Evolutionary conservation across 1,140 invertebrate species (phyloP).

Genomic region (Venturia canescens): DNA sequence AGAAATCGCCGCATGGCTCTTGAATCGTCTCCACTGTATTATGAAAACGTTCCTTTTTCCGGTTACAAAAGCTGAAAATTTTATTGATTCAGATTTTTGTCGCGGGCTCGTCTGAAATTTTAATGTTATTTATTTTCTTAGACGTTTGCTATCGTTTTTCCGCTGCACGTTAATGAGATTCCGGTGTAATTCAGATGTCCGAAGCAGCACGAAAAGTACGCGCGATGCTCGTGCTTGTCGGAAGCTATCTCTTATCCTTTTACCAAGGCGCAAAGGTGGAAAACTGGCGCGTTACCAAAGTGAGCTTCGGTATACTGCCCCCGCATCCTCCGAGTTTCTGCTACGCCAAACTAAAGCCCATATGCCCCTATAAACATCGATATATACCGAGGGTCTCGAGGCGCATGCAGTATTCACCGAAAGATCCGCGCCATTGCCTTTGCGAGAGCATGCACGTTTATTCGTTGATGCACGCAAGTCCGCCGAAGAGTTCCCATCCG

Average conservation of each 20-base stretch:
- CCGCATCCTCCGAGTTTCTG: not conserved
- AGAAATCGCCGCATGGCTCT: not conserved
- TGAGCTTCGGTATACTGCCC: not conserved
- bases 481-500: no score
- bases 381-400: not conserved
- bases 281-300: slow-evolving; percentile 16
- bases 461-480: no score
- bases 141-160: not conserved
- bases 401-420: not conserved
- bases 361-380: not conserved
- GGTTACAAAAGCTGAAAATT: no score
- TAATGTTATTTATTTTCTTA: not conserved
- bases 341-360: not conserved
- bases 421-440: no score
- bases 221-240: not conserved
- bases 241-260: not conserved
- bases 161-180: not conserved
- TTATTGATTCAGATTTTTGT: not conserved
- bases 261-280: slow-evolving; percentile 15
- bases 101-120: not conserved
- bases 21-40: not conserved
- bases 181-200: not conserved
- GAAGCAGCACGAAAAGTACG: not conserved
- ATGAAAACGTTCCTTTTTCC: not conserved
- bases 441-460: no score